These are phyloP conservation scores for Drosophila sproati DNA, from an alignment of 1,140 invertebrate species.

Conservation along the genomic window DNA sequence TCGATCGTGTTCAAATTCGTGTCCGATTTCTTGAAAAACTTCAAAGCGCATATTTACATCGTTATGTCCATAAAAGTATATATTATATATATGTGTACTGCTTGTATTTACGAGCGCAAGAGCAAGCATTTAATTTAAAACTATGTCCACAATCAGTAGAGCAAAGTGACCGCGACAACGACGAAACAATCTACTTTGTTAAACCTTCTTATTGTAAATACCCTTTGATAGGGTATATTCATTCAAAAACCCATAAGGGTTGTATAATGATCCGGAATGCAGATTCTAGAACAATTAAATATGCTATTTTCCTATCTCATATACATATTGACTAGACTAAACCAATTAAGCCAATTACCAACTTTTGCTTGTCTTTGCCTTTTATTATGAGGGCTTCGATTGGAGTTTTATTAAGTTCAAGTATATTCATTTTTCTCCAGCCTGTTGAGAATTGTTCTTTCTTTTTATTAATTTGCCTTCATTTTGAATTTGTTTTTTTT, in stretches of 20 bases:
- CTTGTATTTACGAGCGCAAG: neutral
- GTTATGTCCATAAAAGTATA: conserved; percentile 15
- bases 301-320: too few relatives aligned
- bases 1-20: conserved; percentile 23
- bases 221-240: neutral
- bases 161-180: conserved; percentile 12
- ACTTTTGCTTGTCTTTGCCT: too few relatives aligned
- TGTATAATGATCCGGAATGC: too few relatives aligned
- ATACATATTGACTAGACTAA: too few relatives aligned
- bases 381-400: too few relatives aligned
- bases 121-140: conserved; percentile 32
- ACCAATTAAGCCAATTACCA: too few relatives aligned
- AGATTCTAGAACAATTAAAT: too few relatives aligned
- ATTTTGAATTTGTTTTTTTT: conserved; percentile 5
- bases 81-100: neutral
- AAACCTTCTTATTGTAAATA: neutral
- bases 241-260: neutral
- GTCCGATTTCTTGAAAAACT: conserved; percentile 8
- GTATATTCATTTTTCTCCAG: neutral
- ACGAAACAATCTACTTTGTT: conserved; percentile 24
- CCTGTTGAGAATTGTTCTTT: neutral
- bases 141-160: conserved; percentile 23
- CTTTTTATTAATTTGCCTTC: neutral
- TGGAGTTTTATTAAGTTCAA: neutral
- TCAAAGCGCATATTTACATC: neutral